Evolutionary conservation across 2,113 vertebrate genomes (phyloP), one percentile per base, ranked within the genome.

Genomic region (Ptilonorhynchus violaceus): DNA sequence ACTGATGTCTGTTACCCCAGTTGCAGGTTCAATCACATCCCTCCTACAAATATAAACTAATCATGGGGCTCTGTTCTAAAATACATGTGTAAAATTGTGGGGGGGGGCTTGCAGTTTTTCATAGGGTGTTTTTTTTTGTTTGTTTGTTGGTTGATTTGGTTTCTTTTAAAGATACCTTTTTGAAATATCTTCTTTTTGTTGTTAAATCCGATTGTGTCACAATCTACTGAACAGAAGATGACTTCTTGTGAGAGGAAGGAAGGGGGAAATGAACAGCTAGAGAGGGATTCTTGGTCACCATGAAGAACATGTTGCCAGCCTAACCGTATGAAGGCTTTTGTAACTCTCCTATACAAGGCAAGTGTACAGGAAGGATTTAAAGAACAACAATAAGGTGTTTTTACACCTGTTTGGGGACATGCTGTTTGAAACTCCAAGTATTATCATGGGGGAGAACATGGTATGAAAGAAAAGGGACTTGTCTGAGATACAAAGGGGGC

Each of bases 81-180:
- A 67, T 27, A 16, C 16, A 12, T 3, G 4, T 39, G 33, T 35
- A 52, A 73, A 88, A 56, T 4, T 42, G 3, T 23, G n/a, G 21
- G 24, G 27, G 27, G 31, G 23, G 18, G 16, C 30, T 84, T 89
- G 41, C 14, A 49, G 46, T 3, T 77, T 86, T 82, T 58, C 28
- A 4, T 10, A 30, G 15, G 25, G 2, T 0, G 11, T n/a, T 60
- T 46, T 55, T 30, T 30, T 24, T 27, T 10, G 17, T 24, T 56
- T 56, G n/a, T 20, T 83, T 53, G 12, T 33, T 86, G 14, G 3
- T 15, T 59, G 21, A 10, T 20, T 72, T 66, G 14, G 2, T 7
- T 39, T 49, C 52, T 89, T 85, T 79, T 24, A 35, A 82, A 80
- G 33, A 21, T 25, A 53, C 1, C 6, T 49, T 5, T 44, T 33